Base-by-base conservation (phyloP, 1,140 invertebrate species). In the honey bee (Apis mellifera) region DNA sequence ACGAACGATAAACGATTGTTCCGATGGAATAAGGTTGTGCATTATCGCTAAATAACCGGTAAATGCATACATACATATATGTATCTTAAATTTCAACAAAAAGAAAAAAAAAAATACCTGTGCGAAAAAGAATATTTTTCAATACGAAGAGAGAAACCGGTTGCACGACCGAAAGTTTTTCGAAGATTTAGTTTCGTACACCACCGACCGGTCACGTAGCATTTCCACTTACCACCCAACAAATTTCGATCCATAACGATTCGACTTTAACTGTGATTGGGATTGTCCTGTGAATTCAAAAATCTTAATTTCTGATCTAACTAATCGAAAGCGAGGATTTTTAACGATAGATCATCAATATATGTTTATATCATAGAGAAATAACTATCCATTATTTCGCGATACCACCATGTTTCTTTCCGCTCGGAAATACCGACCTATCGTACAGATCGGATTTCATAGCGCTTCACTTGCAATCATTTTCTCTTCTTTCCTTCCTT, bases 381-480 rank as follows among this genome's bases (percentile, higher is more conserved):
- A 55, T 52, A n/a, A 17, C 52, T 66, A 54, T 32, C 62, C 60
- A 23, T 54, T 76, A 23, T 54, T 76, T 42, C 74, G 74, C 50
- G 74, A 76, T 26, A 76, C 74, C 48, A 54, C 13, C 60, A 23
- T 15, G 42, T 26, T n/a, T 23, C 52, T 69, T 23, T 48, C 42
- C 64, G 21, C 19, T 52, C 23, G 60, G 60, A 54, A 76, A 65
- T 23, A 65, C 55, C 48, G 69, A 71, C 69, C 69, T 71, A 71
- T 71, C 69, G 69, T 70, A 19, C 69, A 50, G 69, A 26, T 71
- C 48, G 48, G 69, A 71, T 71, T 71, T 71, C 69, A 71, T 71
- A 52, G 69, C 69, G 48, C 42, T 70, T 52, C 68, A 23, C 69
- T 48, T 9, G 17, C 64, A 26, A 23, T 48, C 69, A 4, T 12